These are phyloP conservation scores for Sepiola atlantica DNA, from an alignment of 2,888 invertebrate genomes.

Conservation along the genomic window DNA sequence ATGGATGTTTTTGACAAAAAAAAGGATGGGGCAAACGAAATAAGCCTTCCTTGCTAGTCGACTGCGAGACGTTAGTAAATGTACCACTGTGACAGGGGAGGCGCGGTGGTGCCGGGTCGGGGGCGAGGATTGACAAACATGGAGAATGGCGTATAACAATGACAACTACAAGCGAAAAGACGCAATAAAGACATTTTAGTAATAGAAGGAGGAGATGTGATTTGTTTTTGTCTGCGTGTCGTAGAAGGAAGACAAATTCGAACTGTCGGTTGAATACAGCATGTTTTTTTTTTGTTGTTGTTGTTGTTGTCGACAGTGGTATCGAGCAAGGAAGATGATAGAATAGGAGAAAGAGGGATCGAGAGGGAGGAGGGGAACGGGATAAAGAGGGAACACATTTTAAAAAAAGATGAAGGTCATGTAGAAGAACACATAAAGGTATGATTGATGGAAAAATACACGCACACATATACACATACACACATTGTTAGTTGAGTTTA, in stretches of 20 bases:
- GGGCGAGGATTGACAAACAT: neutral
- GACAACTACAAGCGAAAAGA: neutral
- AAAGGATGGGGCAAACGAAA: neutral
- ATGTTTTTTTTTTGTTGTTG: too few relatives aligned
- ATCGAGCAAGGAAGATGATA: neutral
- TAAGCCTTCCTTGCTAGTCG: neutral
- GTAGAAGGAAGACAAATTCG: neutral
- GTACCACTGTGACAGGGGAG: neutral
- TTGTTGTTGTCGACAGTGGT: too few relatives aligned
- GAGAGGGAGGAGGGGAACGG: neutral
- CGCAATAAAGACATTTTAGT: neutral
- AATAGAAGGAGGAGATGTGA: neutral
- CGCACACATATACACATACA: too few relatives aligned
- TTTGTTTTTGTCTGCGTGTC: neutral
- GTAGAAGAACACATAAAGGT: too few relatives aligned
- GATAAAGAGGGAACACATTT: neutral
- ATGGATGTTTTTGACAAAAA: neutral
- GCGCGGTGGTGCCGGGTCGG: neutral
- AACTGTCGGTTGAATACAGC: neutral
- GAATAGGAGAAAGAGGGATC: neutral
- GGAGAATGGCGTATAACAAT: neutral
- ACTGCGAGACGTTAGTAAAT: neutral
- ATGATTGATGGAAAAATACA: too few relatives aligned
- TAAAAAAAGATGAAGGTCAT: too few relatives aligned
- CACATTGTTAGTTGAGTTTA: too few relatives aligned